phyloP scores from a whole-genome alignment of 2,888 invertebrate species.

The Chromoteleia sp. region DNA sequence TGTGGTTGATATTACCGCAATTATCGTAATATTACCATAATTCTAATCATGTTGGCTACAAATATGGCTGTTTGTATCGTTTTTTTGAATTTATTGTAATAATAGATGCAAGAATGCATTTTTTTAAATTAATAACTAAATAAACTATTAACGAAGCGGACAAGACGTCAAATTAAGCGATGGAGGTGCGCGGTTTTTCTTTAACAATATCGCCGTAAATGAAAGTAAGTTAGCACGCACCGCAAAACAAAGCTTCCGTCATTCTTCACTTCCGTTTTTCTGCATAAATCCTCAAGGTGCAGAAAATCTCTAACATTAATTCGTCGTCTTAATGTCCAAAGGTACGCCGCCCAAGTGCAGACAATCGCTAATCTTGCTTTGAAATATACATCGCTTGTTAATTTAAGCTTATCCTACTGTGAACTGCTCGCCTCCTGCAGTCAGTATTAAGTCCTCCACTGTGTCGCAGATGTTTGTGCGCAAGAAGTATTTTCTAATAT shows the following conservation, averaged over 20 bases:
- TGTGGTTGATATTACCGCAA: too few species aligned
- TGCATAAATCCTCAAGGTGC: conserved; percentile 38
- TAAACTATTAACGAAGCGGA: conserved; percentile 33
- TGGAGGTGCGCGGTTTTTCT: neutral
- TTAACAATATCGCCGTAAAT: conserved; percentile 25
- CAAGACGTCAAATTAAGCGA: conserved; percentile 1
- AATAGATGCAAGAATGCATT: too few species aligned
- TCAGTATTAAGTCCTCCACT: conserved; percentile 16
- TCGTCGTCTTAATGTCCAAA: conserved; percentile 73
- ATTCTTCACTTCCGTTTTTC: conserved; percentile 34
- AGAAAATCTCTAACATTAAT: conserved; percentile 70
- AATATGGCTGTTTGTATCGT: too few species aligned
- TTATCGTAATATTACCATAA: too few species aligned
- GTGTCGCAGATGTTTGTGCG: conserved; percentile 20
- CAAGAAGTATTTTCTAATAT: conserved; percentile 35
- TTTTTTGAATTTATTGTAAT: too few species aligned
- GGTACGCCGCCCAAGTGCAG: conserved; percentile 73
- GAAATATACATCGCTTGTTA: conserved; percentile 74
- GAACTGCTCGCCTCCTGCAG: conserved; percentile 32
- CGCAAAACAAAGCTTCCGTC: conserved; percentile 25
- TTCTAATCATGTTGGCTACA: too few species aligned
- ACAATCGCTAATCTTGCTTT: conserved; percentile 75
- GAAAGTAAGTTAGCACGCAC: conserved; percentile 20
- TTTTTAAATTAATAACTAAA: conserved; percentile 43
- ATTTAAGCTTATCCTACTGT: conserved; percentile 68